Conservation (phyloP, 2,113 vertebrate species). For the Collichthys lucidus region DNA sequence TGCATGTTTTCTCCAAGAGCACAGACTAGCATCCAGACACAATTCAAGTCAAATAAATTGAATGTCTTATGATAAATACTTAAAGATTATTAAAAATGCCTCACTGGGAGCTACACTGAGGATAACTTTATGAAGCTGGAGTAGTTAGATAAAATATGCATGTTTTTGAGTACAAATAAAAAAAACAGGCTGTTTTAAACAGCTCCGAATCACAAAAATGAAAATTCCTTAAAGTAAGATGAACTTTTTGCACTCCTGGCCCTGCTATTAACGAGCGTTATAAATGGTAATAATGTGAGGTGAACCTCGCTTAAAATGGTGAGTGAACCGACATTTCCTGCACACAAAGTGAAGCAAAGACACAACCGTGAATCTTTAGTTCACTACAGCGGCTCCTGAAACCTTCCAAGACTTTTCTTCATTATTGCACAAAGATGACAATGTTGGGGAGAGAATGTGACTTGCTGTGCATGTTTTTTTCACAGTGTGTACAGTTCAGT, state of each 20-base stretch:
- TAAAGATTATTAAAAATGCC: background rate
- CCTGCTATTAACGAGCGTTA: background rate
- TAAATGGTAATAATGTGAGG: background rate
- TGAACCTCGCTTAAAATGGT: background rate
- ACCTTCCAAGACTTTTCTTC: background rate
- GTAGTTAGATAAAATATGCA: background rate
- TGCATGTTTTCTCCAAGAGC: background rate
- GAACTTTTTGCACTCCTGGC: background rate
- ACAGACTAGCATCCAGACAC: background rate
- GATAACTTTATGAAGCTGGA: background rate
- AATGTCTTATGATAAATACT: background rate
- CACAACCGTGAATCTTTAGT: background rate
- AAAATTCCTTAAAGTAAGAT: background rate
- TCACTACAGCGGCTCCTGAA: background rate
- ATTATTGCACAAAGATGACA: constrained; percentile 15
- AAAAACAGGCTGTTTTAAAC: background rate
- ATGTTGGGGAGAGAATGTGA: background rate
- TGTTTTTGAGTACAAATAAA: constrained; percentile 3
- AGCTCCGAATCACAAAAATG: too few species aligned
- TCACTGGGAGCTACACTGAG: background rate
- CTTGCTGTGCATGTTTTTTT: background rate
- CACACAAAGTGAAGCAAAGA: background rate
- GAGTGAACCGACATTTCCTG: background rate
- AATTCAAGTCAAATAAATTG: background rate
- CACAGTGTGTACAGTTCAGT: background rate